Conservation (phyloP, 2,888 invertebrate genomes). For the Cloeon dipterum region DNA sequence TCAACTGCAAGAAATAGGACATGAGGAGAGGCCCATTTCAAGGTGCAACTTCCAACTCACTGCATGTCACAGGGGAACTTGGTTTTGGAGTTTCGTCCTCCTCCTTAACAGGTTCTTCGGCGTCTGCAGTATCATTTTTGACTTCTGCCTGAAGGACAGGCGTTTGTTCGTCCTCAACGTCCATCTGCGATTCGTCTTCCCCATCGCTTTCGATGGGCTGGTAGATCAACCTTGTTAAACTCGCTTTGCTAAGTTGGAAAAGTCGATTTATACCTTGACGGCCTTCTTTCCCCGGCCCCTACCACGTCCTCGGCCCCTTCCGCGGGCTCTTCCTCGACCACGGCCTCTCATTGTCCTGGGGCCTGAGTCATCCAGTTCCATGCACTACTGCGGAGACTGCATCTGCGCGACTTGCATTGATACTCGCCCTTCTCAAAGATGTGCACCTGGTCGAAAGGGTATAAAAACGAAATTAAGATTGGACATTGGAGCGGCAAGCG, state of each 20-base stretch:
- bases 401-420: no score
- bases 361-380: constrained; percentile 1
- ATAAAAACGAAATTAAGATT: no score
- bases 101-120: no score
- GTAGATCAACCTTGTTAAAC: background rate
- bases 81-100: no score
- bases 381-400: background rate
- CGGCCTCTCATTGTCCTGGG: constrained; percentile 7
- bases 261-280: constrained; percentile 32
- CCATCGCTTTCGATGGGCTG: constrained; percentile 24
- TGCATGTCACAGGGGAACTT: no score
- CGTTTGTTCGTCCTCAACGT: constrained; percentile 13
- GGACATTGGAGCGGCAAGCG: no score
- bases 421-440: no score
- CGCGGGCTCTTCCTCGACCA: constrained; percentile 18
- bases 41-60: background rate
- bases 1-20: constrained; percentile 31
- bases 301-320: constrained; percentile 44
- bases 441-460: no score
- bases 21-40: constrained; percentile 4
- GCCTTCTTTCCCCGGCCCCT: constrained; percentile 42
- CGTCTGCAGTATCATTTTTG: no score
- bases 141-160: no score
- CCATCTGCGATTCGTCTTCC: constrained; percentile 16
- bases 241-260: background rate